Evolutionary conservation across 1,140 invertebrate genomes (phyloP).

Genomic region (Oncopodura yosiiana): DNA sequence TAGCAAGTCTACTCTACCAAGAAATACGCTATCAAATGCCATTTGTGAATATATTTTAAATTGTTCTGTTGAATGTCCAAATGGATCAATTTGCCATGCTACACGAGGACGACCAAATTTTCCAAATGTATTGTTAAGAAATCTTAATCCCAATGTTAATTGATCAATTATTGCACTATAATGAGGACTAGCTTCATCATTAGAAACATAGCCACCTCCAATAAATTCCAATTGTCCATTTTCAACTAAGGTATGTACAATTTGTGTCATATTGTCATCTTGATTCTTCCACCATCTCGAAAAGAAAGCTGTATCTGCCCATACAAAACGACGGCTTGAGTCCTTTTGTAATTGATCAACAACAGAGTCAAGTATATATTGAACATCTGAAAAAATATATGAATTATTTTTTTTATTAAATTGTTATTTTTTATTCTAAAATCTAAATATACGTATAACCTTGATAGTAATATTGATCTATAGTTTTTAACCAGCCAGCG

Average conservation of each 20-base stretch:
- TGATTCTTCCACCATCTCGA: constrained; percentile 84
- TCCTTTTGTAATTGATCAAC: constrained; percentile 64
- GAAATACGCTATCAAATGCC: constrained; percentile 60
- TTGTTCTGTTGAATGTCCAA: constrained; percentile 80
- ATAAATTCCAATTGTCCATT: constrained; percentile 79
- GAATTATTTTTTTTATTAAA: too few species aligned
- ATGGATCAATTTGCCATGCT: constrained; percentile 90
- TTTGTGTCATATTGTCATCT: constrained; percentile 47
- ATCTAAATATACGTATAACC: constrained; percentile 56
- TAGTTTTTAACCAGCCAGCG: constrained; percentile 86
- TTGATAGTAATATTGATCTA: constrained; percentile 85
- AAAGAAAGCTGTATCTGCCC: constrained; percentile 75
- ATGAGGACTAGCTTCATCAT: constrained; percentile 84
- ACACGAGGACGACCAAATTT: constrained; percentile 67
- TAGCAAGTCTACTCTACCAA: constrained; percentile 53
- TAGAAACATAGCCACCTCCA: constrained; percentile 72
- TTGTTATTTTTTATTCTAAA: too few species aligned
- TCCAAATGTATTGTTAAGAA: constrained; percentile 70
- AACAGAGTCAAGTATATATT: constrained; percentile 85
- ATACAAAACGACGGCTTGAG: constrained; percentile 50
- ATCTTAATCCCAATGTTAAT: constrained; percentile 47
- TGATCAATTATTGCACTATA: constrained; percentile 92
- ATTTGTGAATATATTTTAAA: constrained; percentile 73
- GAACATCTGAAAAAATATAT: constrained; percentile 61
- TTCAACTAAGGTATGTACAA: constrained; percentile 52